Base-by-base conservation (phyloP, 2,797 vertebrate genomes). In the Tokudaia tokunoshimensis region DNA sequence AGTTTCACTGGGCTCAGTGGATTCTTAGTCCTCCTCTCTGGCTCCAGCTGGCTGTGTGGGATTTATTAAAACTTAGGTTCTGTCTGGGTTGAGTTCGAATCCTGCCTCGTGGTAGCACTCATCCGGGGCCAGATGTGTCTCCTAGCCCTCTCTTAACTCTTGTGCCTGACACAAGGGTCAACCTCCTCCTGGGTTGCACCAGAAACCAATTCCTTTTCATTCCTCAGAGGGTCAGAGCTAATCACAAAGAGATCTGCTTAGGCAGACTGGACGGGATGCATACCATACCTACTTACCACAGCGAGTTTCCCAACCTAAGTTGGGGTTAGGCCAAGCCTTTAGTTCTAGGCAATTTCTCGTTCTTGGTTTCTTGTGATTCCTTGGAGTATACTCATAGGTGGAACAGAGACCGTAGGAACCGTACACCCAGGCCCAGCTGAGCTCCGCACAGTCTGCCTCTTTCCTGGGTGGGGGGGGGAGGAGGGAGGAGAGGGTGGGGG, bases 101-200 rank as follows among this genome's bases (percentile, higher is more conserved):
- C 82, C 55, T 67, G 37, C 31, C 82, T 37, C 11, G 1, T 24
- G 76, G 44, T 15, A 47, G 0, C 9, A 34, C 37, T 61, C 1
- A 0, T n/a, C 14, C 9, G 8, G 13, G 13, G 15, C 20, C 47
- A 22, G 37, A 0, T 29, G 81, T 3, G 8, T 0, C 1, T 52
- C 79, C 15, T 19, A 3, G 11, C 19, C 14, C 44, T 29, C 15
- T 37, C 0, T 15, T 52, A 70, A 5, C 63, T 14, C 59, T 85
- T 67, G 61, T 22, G 44, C 61, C 44, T 85, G 41, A 50, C 41
- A 20, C 29, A 31, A 67, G 19, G 19, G 29, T 22, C 19, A 50
- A 61, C 61, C 44, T 50, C 9, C 44, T 92, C 14, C 52, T 57
- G 57, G 24, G 5, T 44, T 15, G 19, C 12, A n/a, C 0, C 0